Evolutionary conservation across 2,797 vertebrate species (phyloP).

Genomic region (Pogoniulus pusillus): DNA sequence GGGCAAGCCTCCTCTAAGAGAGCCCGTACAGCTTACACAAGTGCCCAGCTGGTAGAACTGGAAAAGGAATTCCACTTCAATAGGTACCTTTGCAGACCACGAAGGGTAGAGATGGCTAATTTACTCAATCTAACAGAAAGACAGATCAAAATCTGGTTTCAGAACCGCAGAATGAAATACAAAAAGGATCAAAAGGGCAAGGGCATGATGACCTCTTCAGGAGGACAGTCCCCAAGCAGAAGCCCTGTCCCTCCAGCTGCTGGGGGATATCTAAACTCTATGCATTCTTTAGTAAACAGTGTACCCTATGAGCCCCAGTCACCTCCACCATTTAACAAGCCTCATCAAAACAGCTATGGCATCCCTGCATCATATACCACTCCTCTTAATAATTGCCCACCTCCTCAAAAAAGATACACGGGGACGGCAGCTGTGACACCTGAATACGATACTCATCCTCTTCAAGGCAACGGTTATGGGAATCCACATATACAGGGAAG

Average conservation of each 20-base stretch:
- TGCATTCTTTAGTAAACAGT: constrained; percentile 97
- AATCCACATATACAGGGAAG: constrained; percentile 95
- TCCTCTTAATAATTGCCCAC: constrained; percentile 89
- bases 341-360: constrained; percentile 90
- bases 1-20: constrained; percentile 94
- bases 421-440: constrained; percentile 89
- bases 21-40: constrained; percentile 97
- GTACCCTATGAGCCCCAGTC: constrained; percentile 94
- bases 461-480: constrained; percentile 93
- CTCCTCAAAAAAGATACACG: constrained; percentile 92
- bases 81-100: constrained; percentile 95
- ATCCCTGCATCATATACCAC: constrained; percentile 90
- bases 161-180: constrained; percentile 99
- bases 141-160: constrained; percentile 99
- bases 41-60: constrained; percentile 97
- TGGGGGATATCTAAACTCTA: constrained; percentile 94
- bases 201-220: constrained; percentile 95
- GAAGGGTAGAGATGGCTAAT: constrained; percentile 97
- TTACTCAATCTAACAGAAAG: constrained; percentile 96
- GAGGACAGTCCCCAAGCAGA: constrained; percentile 93
- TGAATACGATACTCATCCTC: constrained; percentile 91
- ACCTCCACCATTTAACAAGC: constrained; percentile 91
- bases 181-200: constrained; percentile 99
- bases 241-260: constrained; percentile 84
- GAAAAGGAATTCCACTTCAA: constrained; percentile 99